These are phyloP conservation scores for Melikaiella ostensackeni DNA, from an alignment of 2,888 invertebrate genomes.

Conservation along the genomic window DNA sequence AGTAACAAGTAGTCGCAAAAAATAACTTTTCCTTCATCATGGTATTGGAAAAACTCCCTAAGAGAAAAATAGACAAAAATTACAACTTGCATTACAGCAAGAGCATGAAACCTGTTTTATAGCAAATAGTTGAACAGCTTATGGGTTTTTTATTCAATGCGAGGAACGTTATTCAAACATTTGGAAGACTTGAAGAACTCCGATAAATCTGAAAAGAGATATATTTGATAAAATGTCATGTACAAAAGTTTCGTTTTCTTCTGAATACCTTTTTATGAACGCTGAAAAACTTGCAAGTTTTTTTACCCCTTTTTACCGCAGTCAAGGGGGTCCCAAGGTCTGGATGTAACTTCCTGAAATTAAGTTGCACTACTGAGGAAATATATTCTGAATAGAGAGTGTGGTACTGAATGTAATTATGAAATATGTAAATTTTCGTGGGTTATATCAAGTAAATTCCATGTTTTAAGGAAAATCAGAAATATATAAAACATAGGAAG, in stretches of 20 bases:
- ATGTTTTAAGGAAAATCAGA: slow-evolving; percentile 18
- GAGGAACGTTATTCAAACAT: too few species aligned
- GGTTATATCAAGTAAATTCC: slow-evolving; percentile 13
- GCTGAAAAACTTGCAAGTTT: slow-evolving; percentile 11
- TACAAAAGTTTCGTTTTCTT: slow-evolving; percentile 13
- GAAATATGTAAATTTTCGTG: slow-evolving; percentile 37
- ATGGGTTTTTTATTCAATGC: too few species aligned
- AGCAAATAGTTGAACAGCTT: too few species aligned
- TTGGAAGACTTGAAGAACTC: not conserved
- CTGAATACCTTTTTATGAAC: slow-evolving; percentile 21
- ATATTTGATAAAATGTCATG: slow-evolving; percentile 12
- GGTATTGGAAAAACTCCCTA: too few species aligned
- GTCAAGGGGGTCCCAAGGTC: slow-evolving; percentile 19
- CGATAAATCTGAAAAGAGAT: not conserved
- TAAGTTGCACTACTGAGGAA: slow-evolving; percentile 32
- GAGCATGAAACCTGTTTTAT: too few species aligned
- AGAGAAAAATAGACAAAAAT: too few species aligned
- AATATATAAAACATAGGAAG: not conserved
- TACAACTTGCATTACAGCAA: too few species aligned
- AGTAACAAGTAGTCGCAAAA: not conserved
- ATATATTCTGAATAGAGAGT: slow-evolving; percentile 31
- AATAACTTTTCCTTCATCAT: not conserved
- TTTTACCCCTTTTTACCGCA: slow-evolving; percentile 13
- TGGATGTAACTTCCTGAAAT: slow-evolving; percentile 35
- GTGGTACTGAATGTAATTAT: slow-evolving; percentile 26